Conservation (phyloP, 2,113 vertebrate species). For the Mola mola region DNA sequence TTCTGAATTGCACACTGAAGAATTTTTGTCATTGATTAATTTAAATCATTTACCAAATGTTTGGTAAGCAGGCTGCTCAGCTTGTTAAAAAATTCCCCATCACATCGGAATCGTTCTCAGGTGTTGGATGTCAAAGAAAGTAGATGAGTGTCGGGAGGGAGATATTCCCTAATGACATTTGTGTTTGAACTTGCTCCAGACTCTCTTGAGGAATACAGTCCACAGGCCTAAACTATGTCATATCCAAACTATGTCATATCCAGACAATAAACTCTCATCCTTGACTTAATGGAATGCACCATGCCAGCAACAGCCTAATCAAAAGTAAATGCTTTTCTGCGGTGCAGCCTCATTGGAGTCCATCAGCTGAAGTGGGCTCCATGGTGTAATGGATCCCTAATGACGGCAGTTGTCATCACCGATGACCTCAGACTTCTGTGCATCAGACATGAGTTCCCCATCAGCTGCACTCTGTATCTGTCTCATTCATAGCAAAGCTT, state of each 20-base stretch:
- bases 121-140: constrained; percentile 14
- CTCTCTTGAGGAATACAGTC: constrained; percentile 28
- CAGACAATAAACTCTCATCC: constrained; percentile 68
- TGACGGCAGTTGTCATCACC: constrained; percentile 66
- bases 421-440: constrained; percentile 64
- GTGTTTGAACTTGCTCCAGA: constrained; percentile 40
- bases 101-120: not conserved
- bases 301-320: constrained; percentile 70
- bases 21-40: not conserved
- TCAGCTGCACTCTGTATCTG: constrained; percentile 55
- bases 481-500: constrained; percentile 49
- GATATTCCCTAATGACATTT: constrained; percentile 50
- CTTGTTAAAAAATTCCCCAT: not conserved
- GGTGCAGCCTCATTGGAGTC: constrained; percentile 58
- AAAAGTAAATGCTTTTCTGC: constrained; percentile 72
- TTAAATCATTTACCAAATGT: constrained; percentile 2
- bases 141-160: constrained; percentile 9
- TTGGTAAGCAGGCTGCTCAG: not conserved
- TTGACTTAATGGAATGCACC: constrained; percentile 72
- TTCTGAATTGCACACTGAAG: constrained; percentile 9
- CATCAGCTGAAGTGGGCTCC: constrained; percentile 65
- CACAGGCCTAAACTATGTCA: constrained; percentile 7
- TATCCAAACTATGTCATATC: constrained; percentile 35
- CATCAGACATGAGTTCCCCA: constrained; percentile 57
- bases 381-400: constrained; percentile 68